phyloP scores from a whole-genome alignment of 30 jellyfish, hydroid and myxozoan species.

The Catostylus mosaicus region DNA sequence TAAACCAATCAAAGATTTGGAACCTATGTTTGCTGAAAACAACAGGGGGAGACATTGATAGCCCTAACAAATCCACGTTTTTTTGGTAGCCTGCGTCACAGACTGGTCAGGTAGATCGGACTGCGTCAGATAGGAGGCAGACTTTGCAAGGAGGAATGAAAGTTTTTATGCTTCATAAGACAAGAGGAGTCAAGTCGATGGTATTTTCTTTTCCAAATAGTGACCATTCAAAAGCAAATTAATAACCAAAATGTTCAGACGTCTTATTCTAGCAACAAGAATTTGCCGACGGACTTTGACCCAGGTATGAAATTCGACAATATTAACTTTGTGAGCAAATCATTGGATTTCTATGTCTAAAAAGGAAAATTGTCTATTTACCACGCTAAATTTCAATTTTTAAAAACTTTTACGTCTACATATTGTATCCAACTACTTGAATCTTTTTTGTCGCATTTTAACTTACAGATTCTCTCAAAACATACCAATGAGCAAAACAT shows the following conservation, averaged over 20 bases:
- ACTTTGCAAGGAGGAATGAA: constrained; percentile 19
- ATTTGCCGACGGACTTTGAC: neutral
- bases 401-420: neutral
- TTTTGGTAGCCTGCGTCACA: too few species aligned
- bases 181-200: constrained; percentile 60
- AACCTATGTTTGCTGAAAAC: too few species aligned
- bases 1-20: too few species aligned
- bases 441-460: neutral
- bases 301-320: neutral
- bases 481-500: too few species aligned
- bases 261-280: neutral
- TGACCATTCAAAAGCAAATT: constrained; percentile 3
- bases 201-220: constrained; percentile 43
- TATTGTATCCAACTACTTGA: neutral
- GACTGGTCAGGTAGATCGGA: too few species aligned
- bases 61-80: too few species aligned
- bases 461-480: neutral
- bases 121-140: neutral
- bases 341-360: neutral
- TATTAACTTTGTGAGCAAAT: neutral
- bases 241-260: neutral
- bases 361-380: neutral
- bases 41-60: too few species aligned
- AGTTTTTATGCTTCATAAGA: constrained; percentile 42
- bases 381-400: neutral